These are phyloP conservation scores for Larimichthys polyactis DNA, from an alignment of 2,113 vertebrate species.

Conservation along the genomic window DNA sequence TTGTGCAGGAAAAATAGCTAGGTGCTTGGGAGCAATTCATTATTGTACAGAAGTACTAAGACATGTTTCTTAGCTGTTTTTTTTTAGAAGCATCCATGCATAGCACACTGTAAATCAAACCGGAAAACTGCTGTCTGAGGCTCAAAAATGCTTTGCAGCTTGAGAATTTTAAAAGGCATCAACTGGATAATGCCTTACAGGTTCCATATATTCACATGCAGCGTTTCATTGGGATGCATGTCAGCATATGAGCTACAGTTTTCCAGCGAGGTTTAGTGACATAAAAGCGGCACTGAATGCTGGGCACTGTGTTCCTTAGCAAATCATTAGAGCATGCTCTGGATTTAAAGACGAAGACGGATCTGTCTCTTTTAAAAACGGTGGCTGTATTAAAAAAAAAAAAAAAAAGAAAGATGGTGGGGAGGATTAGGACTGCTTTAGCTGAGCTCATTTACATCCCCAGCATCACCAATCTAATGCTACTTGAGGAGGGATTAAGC, in stretches of 20 bases:
- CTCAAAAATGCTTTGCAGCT: conserved; percentile 34
- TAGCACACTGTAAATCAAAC: conserved; percentile 41
- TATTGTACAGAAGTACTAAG: conserved; percentile 7
- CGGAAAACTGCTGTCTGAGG: conserved; percentile 34
- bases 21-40: conserved; percentile 40
- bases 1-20: conserved; percentile 24
- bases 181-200: conserved; percentile 36
- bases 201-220: conserved; percentile 35
- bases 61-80: conserved; percentile 27
- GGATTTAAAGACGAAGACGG: conserved; percentile 56
- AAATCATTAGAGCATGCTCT: conserved; percentile 68
- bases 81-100: conserved; percentile 40
- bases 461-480: conserved; percentile 78
- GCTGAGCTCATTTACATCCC: conserved; percentile 81
- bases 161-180: conserved; percentile 44
- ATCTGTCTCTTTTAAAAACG: conserved; percentile 59
- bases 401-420: conserved; percentile 55
- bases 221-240: conserved; percentile 31
- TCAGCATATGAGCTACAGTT: conserved; percentile 33
- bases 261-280: conserved; percentile 47
- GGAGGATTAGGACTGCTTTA: conserved; percentile 78
- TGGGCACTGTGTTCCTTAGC: conserved; percentile 42
- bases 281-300: conserved; percentile 52
- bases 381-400: conserved; percentile 41
- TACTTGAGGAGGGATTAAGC: conserved; percentile 81